phyloP scores from a whole-genome alignment of 1,140 invertebrate species.

The Listronotus bonariensis region DNA sequence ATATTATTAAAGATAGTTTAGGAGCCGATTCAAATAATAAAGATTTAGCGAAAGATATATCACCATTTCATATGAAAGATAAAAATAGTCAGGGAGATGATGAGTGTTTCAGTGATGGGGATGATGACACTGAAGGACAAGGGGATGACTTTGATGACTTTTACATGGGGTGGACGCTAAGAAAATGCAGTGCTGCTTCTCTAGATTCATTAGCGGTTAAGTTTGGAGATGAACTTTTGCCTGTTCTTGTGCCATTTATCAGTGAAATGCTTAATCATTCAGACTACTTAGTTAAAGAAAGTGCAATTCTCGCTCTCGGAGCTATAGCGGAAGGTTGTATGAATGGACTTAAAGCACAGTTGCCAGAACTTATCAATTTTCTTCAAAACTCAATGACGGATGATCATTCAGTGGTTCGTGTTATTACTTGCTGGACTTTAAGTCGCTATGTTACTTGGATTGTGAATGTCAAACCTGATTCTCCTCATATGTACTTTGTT shows the following conservation, averaged over 20 bases:
- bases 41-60: conserved; percentile 50
- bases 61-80: conserved; percentile 44
- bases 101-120: conserved; percentile 57
- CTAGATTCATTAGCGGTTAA: conserved; percentile 96
- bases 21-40: conserved; percentile 47
- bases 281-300: conserved; percentile 96
- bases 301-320: conserved; percentile 78
- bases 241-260: conserved; percentile 90
- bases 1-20: conserved; percentile 76
- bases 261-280: conserved; percentile 94
- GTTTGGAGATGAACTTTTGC: conserved; percentile 92
- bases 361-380: conserved; percentile 94
- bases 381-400: conserved; percentile 90
- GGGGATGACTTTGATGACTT: conserved; percentile 86
- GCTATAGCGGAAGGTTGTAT: conserved; percentile 99
- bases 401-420: conserved; percentile 93
- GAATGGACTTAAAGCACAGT: conserved; percentile 92
- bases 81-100: conserved; percentile 58
- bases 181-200: conserved; percentile 97
- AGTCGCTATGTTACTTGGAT: conserved; percentile 98
- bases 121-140: conserved; percentile 72
- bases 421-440: conserved; percentile 99
- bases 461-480: conserved; percentile 72
- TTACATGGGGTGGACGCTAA: conserved; percentile 95
- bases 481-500: conserved; percentile 91